These are phyloP conservation scores for Apamea monoglypha DNA, from an alignment of 2,888 invertebrate species.

Conservation along the genomic window DNA sequence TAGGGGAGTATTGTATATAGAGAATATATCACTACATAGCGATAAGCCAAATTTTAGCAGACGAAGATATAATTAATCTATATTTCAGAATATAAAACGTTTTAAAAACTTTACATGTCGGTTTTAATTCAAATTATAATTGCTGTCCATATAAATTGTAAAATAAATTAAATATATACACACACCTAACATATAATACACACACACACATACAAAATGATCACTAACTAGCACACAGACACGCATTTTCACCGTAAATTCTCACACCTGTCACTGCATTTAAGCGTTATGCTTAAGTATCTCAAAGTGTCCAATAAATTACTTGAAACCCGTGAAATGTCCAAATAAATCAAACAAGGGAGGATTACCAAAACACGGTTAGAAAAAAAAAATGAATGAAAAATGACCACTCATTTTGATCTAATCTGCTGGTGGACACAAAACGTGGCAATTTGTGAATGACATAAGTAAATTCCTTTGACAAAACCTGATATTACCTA, in stretches of 20 bases:
- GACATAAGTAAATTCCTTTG: background rate
- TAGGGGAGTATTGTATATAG: conserved; percentile 77
- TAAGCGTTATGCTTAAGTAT: conserved; percentile 23
- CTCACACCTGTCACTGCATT: conserved; percentile 27
- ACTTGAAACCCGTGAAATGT: conserved; percentile 33
- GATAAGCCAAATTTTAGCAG: conserved; percentile 71
- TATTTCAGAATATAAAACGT: conserved; percentile 63
- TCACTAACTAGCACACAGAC: background rate
- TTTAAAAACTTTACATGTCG: conserved; percentile 39
- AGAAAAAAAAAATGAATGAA: conserved; percentile 6
- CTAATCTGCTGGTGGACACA: background rate
- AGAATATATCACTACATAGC: conserved; percentile 73
- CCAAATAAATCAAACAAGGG: conserved; percentile 36
- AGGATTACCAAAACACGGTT: conserved; percentile 8
- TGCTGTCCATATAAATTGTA: conserved; percentile 11
- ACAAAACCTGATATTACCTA: background rate
- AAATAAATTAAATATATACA: background rate
- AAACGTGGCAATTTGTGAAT: background rate
- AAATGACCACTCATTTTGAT: conserved; percentile 22
- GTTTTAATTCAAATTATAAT: conserved; percentile 53
- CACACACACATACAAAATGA: background rate
- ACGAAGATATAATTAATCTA: conserved; percentile 68
- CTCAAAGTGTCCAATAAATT: conserved; percentile 45
- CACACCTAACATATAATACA: background rate
- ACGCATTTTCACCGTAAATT: conserved; percentile 15